Base-by-base conservation (phyloP, 2,797 vertebrate genomes). In the Alcedo atthis region DNA sequence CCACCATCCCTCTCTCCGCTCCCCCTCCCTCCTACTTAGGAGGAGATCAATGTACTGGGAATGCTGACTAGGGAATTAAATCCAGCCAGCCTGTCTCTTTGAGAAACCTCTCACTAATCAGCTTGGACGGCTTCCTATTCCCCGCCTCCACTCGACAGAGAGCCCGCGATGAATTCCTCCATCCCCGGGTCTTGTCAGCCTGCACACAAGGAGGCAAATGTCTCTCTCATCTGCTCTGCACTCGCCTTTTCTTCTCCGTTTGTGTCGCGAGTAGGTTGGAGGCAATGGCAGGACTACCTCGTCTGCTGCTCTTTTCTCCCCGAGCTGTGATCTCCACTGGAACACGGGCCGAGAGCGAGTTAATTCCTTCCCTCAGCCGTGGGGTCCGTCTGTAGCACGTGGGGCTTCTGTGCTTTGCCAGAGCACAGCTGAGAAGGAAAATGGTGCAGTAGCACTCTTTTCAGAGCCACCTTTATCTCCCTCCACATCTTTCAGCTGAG, bases 21-120 rank as follows among this genome's bases (percentile, higher is more conserved):
- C 85, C 78, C 82, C 82, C 91, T 89, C 80, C 85, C 35, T 88
- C 69, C 92, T 85, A 53, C 89, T 92, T 92, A 87, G 73, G 81
- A 90, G 90, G 67, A 92, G 94, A 95, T 96, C 93, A 92, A 95
- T 95, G 94, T 61, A 74, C 89, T 71, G 87, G 92, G 94, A 95
- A 95, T 95, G 92, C 93, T 95, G 95, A 94, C 89, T 85, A 77
- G 94, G 87, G 95, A 96, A 83, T 91, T 93, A 78, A 94, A 94
- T 51, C 93, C 87, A 90, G 92, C 86, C 92, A 94, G 89, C 64
- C 84, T 89, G 86, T 90, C 95, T 96, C 81, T 87, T 82, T 82
- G 71, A 95, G 85, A 92, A 80, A 89, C 89, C 90, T 90, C 94
- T 95, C 84, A 66, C 93, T 95, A 94, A 95, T 95, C 95, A 95